These are phyloP conservation scores for Amiota mariae DNA, from an alignment of 2,888 invertebrate genomes.

Conservation along the genomic window DNA sequence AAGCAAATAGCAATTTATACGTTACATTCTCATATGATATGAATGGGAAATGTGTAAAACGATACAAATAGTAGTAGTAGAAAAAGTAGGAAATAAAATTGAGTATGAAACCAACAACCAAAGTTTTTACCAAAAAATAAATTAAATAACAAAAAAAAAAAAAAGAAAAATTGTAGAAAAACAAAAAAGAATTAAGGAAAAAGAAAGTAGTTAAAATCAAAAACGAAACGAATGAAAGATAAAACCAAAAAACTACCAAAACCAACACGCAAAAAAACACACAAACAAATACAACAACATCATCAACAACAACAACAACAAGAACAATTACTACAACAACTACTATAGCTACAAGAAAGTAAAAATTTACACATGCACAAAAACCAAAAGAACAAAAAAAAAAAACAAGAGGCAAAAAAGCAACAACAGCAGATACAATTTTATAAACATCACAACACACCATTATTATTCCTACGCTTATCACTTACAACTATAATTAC, in stretches of 20 bases:
- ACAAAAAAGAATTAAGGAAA: not conserved
- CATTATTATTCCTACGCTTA: not conserved
- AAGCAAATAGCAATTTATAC: constrained; percentile 24
- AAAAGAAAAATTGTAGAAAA: not conserved
- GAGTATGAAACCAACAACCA: not conserved
- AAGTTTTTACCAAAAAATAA: not conserved
- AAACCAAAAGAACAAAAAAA: constrained; percentile 1
- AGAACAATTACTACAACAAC: constrained; percentile 1
- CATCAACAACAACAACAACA: constrained; percentile 22
- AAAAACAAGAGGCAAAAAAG: not conserved
- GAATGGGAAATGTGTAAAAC: not conserved
- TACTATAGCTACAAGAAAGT: not conserved
- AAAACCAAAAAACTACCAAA: constrained; percentile 32
- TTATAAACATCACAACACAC: constrained; percentile 15
- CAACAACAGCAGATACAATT: not conserved
- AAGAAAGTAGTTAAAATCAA: constrained; percentile 12
- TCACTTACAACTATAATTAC: not conserved
- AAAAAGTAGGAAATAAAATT: not conserved
- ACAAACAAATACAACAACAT: constrained; percentile 16
- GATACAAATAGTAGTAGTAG: too few relatives aligned
- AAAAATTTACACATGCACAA: constrained; percentile 20
- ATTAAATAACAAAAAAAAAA: too few relatives aligned
- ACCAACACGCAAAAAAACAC: constrained; percentile 34
- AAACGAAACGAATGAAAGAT: constrained; percentile 30
- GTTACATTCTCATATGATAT: not conserved